Percentiles rank a stretch among this genome's conserved stretches.
Conservation (phyloP, 2,888 invertebrate genomes). For the Polydrusus pterygomalis region DNA sequence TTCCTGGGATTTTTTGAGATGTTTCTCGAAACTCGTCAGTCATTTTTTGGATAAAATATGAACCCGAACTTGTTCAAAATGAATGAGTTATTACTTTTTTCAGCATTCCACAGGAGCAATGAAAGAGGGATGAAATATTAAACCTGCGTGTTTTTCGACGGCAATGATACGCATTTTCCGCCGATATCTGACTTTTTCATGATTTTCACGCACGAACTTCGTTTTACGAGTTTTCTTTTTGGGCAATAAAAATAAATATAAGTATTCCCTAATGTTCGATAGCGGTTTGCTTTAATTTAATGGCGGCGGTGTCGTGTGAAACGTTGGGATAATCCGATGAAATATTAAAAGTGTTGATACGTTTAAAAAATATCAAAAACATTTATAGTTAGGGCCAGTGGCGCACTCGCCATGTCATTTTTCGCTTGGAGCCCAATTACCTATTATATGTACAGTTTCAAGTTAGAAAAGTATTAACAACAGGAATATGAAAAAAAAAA, state of each 20-base stretch:
- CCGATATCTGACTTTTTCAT: slow-evolving; percentile 39
- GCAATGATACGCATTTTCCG: slow-evolving; percentile 14
- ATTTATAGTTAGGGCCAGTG: too few relatives aligned
- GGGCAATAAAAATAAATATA: slow-evolving; percentile 30
- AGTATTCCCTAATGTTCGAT: slow-evolving; percentile 26
- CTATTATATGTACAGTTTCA: too few relatives aligned
- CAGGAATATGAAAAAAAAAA: too few relatives aligned
- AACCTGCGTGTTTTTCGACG: slow-evolving; percentile 5
- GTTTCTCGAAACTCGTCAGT: too few relatives aligned
- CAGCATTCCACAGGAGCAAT: slow-evolving; percentile 2
- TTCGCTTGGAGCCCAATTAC: too few relatives aligned
- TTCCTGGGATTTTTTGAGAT: too few relatives aligned
- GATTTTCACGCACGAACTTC: slow-evolving; percentile 25
- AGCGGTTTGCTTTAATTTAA: slow-evolving; percentile 3
- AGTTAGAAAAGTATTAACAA: too few relatives aligned
- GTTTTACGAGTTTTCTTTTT: slow-evolving; percentile 33
- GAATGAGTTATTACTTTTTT: not conserved
- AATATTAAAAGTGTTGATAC: not conserved
- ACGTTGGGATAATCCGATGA: not conserved
- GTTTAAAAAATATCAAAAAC: too few relatives aligned
- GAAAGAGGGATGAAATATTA: slow-evolving; percentile 8
- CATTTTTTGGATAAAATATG: too few relatives aligned
- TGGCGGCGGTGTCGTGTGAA: not conserved
- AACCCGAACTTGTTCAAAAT: not conserved
- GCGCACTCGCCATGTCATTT: too few relatives aligned